Evolutionary conservation across 2,797 vertebrate species (phyloP), one percentile per base, ranked within the genome.

Genomic region (Alfaro cultratus): DNA sequence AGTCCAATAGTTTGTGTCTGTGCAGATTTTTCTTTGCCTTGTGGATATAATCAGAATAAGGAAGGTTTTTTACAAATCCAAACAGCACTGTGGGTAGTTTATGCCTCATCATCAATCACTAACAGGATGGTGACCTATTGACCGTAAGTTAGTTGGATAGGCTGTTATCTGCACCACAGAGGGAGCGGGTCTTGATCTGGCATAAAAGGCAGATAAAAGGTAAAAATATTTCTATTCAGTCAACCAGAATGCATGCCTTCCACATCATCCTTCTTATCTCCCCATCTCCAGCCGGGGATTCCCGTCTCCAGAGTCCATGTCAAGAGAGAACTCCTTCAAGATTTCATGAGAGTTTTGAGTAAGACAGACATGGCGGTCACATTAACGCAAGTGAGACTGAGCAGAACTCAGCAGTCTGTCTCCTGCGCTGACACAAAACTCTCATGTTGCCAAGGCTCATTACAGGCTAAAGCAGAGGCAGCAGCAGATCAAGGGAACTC

Each of bases 401-500:
- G 76, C 80, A 76, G 29, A 72, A 84, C 82, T 89, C 83, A 49
- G 3, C 11, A 2, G 79, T 75, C 75, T 43, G 80, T 82, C 76
- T 79, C 64, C 55, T 12, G 1, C 74, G 29, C 86, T 34, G 83
- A 82, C 83, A 79, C 80, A 82, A 62, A 85, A 62, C 78, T 94
- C 91, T 93, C 88, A 80, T 84, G 88, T 94, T 93, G 86, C 92
- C 72, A 23, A 77, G 84, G 5, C 90, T 92, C 93, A 93, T 93
- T 94, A 91, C 78, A 78, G 90, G 89, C 89, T 90, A 39, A 88
- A 85, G 91, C 55, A 83, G 88, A 91, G 76, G 82, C 82, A 82
- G 84, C 83, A 83, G 81, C 75, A 91, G 93, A 94, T 94, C 91
- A 95, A 93, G 92, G 89, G 80, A 82, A 82, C 83, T 83, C 85